Percentiles rank a stretch among this genome's conserved stretches.
phyloP scores from a whole-genome alignment of 2,113 vertebrate genomes.

The Anhinga anhinga region DNA sequence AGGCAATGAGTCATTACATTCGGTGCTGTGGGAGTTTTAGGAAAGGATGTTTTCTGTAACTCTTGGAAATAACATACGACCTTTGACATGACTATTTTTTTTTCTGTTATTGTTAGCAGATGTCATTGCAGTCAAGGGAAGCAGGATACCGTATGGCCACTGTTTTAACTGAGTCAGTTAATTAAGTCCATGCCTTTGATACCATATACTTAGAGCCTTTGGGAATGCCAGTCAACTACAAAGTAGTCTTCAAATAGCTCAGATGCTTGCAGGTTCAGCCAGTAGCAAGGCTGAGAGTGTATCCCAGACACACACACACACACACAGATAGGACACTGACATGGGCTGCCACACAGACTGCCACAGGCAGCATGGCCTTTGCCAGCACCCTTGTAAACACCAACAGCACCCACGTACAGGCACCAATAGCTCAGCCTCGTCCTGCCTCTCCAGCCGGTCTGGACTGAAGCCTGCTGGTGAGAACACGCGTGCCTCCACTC shows the following conservation, averaged over 20 bases:
- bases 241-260: neutral
- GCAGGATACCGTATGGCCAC: neutral
- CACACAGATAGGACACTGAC: neutral
- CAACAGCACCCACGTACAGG: neutral
- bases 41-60: neutral
- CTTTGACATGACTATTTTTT: neutral
- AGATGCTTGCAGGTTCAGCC: neutral
- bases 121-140: neutral
- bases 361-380: neutral
- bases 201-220: neutral
- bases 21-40: neutral
- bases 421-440: neutral
- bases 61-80: neutral
- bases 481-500: neutral
- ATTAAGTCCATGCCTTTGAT: neutral
- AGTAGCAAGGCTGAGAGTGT: neutral
- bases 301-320: neutral
- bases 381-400: neutral
- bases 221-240: neutral
- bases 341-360: neutral
- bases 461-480: neutral
- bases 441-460: neutral
- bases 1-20: conserved; percentile 14
- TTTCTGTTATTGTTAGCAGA: neutral
- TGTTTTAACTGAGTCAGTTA: neutral